phyloP scores from a whole-genome alignment of 2,113 vertebrate species.

The Artemisiospiza belli region DNA sequence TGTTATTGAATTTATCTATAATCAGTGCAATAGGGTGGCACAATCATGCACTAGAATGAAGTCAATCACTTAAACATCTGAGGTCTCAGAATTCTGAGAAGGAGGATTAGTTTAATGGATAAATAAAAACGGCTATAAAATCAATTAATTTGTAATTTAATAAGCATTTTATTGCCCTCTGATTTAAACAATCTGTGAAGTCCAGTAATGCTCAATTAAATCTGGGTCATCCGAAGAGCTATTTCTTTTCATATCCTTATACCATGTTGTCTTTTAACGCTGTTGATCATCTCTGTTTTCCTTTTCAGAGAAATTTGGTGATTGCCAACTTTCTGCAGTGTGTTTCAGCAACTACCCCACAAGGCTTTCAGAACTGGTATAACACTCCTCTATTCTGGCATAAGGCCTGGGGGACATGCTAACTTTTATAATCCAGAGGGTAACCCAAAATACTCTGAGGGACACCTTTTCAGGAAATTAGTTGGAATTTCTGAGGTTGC shows the following conservation, averaged over 20 bases:
- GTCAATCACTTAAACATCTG: background rate
- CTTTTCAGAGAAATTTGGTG: background rate
- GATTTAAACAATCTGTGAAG: background rate
- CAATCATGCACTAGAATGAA: background rate
- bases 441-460: background rate
- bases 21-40: background rate
- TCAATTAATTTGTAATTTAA: background rate
- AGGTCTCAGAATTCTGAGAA: background rate
- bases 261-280: background rate
- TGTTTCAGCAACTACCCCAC: background rate
- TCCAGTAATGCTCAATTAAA: conserved; percentile 9
- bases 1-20: background rate
- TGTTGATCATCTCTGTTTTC: background rate
- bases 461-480: background rate
- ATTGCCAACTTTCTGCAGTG: background rate
- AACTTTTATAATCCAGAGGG: background rate
- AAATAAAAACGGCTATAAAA: background rate
- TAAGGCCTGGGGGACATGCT: background rate
- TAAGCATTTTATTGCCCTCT: background rate
- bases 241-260: background rate
- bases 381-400: background rate
- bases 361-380: background rate
- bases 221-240: background rate
- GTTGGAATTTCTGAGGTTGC: background rate
- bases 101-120: background rate